Base-by-base conservation (phyloP, 2,113 vertebrate genomes). In the Microcebus tavaratra region DNA sequence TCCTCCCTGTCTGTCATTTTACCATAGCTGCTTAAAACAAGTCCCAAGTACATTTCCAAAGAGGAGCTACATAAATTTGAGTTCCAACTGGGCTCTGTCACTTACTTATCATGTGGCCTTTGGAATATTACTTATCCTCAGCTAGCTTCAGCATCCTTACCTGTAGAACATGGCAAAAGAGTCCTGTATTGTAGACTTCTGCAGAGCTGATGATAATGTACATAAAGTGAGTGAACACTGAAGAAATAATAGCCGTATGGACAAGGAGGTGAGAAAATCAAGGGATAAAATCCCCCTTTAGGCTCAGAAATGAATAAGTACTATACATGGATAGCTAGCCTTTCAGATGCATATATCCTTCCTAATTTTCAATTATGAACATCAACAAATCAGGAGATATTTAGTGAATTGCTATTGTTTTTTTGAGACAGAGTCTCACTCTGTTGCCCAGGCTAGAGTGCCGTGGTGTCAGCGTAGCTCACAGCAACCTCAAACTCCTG, bases 91-190 rank as follows among this genome's bases (percentile, higher is more conserved):
- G 29, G 15, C 18, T 63, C 67, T 63, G n/a, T 79, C 6, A 27
- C 93, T 96, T 96, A 65, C 68, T n/a, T 63, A 91, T 82, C 55
- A 73, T 82, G 45, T 39, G 75, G 79, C 36, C 78, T 85, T 92
- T 45, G 29, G 84, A 72, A 31, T 87, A 82, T 82, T 70, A 53
- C 34, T 90, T 89, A 78, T 39, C 36, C 13, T 85, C 25, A 73
- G 88, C 13, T 48, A 55, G 61, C 75, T 89, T 94, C 55, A 50
- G 48, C 10, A 13, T 63, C 85, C 63, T 92, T 92, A 68, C 67
- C 21, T 90, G 27, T 85, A 57, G 55, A 93, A 82, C 34, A 65
- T 8, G 29, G 83, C 25, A 82, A 45, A 82, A 75, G n/a, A 65
- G 63, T 63, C 23, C 57, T 73, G 1, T 67, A 29, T 92, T 67